phyloP scores from a whole-genome alignment of 1,140 invertebrate genomes.

The Caenorhabditis briggsae region DNA sequence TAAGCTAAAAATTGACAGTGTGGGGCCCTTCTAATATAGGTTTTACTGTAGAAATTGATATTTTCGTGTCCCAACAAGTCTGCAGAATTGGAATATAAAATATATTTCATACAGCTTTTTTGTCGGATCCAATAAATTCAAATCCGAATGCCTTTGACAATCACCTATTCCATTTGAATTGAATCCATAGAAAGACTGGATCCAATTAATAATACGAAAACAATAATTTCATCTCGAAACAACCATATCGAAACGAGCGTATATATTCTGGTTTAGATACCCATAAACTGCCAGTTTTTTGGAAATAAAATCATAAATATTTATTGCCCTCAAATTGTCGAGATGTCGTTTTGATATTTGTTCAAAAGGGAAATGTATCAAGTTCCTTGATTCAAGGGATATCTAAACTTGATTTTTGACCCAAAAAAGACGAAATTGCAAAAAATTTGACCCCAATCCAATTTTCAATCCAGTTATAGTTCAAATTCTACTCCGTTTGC shows the following conservation, averaged over 20 bases:
- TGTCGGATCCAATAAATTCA: no score
- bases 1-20: no score
- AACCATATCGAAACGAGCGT: not conserved
- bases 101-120: no score
- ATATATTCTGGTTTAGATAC: conserved; percentile 21
- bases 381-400: no score
- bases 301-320: conserved; percentile 4
- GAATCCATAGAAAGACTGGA: no score
- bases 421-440: not conserved
- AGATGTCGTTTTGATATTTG: not conserved
- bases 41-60: no score
- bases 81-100: no score
- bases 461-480: not conserved
- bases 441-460: not conserved
- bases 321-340: conserved; percentile 14
- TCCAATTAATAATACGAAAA: not conserved
- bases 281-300: conserved; percentile 32
- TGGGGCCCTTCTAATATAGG: no score
- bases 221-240: not conserved
- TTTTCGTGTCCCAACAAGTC: no score
- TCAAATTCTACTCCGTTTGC: not conserved
- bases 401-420: no score
- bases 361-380: not conserved
- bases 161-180: no score
- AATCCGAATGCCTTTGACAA: no score